Conservation (phyloP, 2,888 invertebrate genomes). For the Microdon myrmicae region DNA sequence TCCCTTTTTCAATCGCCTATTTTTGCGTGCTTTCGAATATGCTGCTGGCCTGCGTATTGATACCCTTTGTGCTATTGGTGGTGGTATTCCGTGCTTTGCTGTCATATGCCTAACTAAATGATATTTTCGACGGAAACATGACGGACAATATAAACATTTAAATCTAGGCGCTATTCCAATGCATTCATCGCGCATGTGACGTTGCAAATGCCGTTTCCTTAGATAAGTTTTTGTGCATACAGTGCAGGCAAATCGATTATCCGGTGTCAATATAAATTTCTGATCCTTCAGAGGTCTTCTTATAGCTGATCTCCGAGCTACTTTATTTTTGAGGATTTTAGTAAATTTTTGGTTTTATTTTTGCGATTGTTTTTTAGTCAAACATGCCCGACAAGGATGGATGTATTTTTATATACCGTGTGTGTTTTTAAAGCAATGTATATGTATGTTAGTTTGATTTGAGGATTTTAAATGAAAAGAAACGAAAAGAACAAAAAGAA, state of each 20-base stretch:
- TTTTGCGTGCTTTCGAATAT: constrained; percentile 49
- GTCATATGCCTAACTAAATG: constrained; percentile 68
- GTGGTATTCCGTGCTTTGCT: constrained; percentile 66
- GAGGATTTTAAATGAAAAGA: constrained; percentile 53
- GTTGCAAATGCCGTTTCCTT: constrained; percentile 72
- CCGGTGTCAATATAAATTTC: constrained; percentile 20
- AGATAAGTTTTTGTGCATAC: constrained; percentile 72
- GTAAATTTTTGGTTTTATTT: constrained; percentile 11
- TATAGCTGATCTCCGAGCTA: constrained; percentile 25
- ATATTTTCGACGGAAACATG: constrained; percentile 69
- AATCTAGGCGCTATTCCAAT: constrained; percentile 69
- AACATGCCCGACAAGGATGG: constrained; percentile 19
- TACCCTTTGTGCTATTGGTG: too few species aligned
- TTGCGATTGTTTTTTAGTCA: constrained; percentile 1
- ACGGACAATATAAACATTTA: constrained; percentile 68
- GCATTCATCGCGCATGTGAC: constrained; percentile 70
- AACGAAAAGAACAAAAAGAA: constrained; percentile 56
- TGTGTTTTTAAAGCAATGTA: constrained; percentile 36
- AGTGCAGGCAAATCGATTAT: constrained; percentile 69
- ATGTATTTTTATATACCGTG: constrained; percentile 27
- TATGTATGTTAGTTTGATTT: constrained; percentile 44
- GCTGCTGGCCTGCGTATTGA: constrained; percentile 32
- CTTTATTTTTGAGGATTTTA: neutral
- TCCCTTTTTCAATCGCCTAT: too few species aligned
- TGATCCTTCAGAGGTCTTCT: constrained; percentile 46